phyloP scores from a whole-genome alignment of 2,888 invertebrate genomes.

The Vannuccia rotundouncinata region DNA sequence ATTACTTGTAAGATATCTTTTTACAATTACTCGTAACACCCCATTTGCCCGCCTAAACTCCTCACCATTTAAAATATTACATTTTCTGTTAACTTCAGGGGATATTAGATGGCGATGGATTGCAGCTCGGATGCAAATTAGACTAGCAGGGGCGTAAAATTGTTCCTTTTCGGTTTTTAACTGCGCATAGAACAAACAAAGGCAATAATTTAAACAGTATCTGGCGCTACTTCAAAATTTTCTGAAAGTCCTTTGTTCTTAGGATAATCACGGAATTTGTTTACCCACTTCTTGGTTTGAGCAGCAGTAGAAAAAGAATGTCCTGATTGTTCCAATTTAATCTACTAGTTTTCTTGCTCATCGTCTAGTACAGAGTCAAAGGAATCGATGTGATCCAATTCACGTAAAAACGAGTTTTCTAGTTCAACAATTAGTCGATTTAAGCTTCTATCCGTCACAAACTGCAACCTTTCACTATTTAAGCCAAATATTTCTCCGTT shows the following conservation, averaged over 20 bases:
- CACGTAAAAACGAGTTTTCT: neutral
- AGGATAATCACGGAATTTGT: neutral
- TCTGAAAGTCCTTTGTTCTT: neutral
- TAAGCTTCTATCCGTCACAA: neutral
- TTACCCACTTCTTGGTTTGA: constrained; percentile 6
- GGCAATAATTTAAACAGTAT: constrained; percentile 13
- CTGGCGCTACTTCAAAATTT: neutral
- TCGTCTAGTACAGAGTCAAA: constrained; percentile 2
- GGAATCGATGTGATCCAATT: neutral
- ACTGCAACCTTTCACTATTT: neutral
- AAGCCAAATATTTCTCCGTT: neutral
- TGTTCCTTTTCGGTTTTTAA: neutral
- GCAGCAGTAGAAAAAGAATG: neutral
- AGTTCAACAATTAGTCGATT: neutral
- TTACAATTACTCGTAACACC: neutral
- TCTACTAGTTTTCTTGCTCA: constrained; percentile 1
- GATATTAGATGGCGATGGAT: neutral
- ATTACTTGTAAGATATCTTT: neutral
- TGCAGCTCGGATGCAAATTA: constrained; percentile 1
- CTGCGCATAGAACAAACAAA: neutral
- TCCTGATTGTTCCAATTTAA: constrained; percentile 12
- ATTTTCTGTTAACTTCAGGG: constrained; percentile 9
- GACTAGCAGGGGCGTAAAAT: constrained; percentile 19
- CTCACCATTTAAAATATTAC: neutral
- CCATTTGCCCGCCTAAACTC: neutral